Conservation (phyloP, 2,888 invertebrate genomes). For the Coleophora flavipennella region DNA sequence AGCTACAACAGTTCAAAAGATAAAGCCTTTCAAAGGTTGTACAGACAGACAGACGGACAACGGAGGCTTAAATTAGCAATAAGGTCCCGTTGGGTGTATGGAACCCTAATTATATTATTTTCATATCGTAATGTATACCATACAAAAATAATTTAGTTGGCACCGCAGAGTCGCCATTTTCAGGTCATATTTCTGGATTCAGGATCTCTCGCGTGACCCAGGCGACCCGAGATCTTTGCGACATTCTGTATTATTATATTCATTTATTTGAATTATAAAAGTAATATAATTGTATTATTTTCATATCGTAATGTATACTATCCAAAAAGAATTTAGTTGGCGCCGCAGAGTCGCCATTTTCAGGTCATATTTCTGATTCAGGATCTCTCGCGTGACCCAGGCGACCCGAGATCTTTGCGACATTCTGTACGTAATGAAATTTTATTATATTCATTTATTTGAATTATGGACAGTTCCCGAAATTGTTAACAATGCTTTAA, state of each 20-base stretch:
- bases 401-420: constrained; percentile 20
- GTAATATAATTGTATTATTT: neutral
- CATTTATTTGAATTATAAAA: constrained; percentile 8
- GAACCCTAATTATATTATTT: neutral
- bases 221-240: constrained; percentile 20
- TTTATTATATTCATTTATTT: constrained; percentile 11
- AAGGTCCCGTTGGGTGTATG: neutral
- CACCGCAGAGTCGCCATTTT: constrained; percentile 47
- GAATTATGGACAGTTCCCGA: constrained; percentile 3
- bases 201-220: constrained; percentile 43
- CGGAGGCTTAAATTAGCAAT: neutral
- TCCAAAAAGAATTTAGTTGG: constrained; percentile 22
- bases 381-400: constrained; percentile 40
- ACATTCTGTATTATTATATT: constrained; percentile 11
- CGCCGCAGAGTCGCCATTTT: constrained; percentile 47
- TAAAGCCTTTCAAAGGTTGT: neutral
- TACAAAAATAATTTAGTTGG: constrained; percentile 22
- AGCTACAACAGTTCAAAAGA: neutral
- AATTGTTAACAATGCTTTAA: constrained; percentile 1
- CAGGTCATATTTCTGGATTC: constrained; percentile 50
- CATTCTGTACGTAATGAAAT: constrained; percentile 10
- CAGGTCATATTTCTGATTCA: constrained; percentile 52
- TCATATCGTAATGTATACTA: neutral
- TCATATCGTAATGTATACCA: neutral
- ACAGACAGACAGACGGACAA: neutral